phyloP scores from a whole-genome alignment of 2,888 invertebrate genomes.

The Epirrhoe tristata region DNA sequence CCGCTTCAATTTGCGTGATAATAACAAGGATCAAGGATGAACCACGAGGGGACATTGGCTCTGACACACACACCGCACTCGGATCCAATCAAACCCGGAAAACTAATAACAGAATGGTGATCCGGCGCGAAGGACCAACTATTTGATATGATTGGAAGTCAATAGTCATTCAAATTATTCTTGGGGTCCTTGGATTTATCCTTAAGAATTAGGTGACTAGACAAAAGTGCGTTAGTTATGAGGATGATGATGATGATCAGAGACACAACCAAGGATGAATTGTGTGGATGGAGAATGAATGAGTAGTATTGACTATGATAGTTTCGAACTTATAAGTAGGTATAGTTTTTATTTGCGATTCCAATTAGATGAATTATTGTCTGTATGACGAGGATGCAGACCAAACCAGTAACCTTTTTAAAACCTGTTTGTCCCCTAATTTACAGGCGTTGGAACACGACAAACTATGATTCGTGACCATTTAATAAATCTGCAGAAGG shows the following conservation, averaged over 20 bases:
- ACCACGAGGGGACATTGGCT: slow-evolving; percentile 12
- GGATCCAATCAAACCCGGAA: not conserved
- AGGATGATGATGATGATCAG: too few species aligned
- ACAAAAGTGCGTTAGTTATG: too few species aligned
- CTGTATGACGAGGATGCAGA: not conserved
- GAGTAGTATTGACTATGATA: not conserved
- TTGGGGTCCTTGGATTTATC: not conserved
- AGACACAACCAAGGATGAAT: too few species aligned
- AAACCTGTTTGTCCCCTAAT: slow-evolving; percentile 20
- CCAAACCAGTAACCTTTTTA: slow-evolving; percentile 14
- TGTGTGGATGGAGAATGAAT: not conserved
- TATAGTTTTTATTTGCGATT: not conserved
- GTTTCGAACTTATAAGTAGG: not conserved
- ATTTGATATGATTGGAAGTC: not conserved
- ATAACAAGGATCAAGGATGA: too few species aligned
- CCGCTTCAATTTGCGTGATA: slow-evolving; percentile 7
- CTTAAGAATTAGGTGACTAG: not conserved
- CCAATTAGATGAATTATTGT: not conserved
- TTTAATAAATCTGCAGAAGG: not conserved
- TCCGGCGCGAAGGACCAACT: slow-evolving; percentile 3
- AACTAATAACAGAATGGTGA: slow-evolving; percentile 2
- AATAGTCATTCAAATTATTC: not conserved
- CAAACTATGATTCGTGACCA: slow-evolving; percentile 6
- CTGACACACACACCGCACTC: slow-evolving; percentile 1
- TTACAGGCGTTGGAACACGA: slow-evolving; percentile 1